phyloP scores from a whole-genome alignment of 2,888 invertebrate genomes.

The Mythimna pallens region DNA sequence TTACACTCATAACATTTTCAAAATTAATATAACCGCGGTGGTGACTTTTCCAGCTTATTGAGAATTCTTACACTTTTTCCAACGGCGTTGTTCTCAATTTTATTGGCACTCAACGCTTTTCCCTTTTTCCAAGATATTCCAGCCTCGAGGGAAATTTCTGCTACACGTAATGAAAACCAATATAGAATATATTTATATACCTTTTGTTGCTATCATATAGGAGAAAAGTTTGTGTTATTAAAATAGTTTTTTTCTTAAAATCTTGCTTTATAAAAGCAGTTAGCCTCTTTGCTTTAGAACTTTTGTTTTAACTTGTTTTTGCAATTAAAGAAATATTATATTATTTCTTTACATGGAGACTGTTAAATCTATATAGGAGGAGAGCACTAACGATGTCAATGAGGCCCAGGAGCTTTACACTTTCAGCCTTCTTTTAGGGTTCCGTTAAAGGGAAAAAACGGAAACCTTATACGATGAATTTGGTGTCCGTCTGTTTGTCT shows the following conservation, averaged over 20 bases:
- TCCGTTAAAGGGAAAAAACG: no score
- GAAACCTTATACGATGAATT: no score
- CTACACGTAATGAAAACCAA: conserved; percentile 38
- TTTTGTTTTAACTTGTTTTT: no score
- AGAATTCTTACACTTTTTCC: conserved; percentile 29
- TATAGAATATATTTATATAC: conserved; percentile 23
- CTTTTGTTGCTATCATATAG: conserved; percentile 15
- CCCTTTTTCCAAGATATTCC: conserved; percentile 35
- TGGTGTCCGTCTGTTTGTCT: no score
- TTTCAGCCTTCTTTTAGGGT: neutral
- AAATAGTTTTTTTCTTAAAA: conserved; percentile 14
- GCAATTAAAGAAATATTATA: neutral
- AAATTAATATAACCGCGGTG: conserved; percentile 1
- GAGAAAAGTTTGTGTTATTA: conserved; percentile 13
- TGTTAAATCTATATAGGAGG: neutral
- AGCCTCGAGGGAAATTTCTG: conserved; percentile 59
- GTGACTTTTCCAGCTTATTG: conserved; percentile 22
- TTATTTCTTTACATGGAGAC: neutral
- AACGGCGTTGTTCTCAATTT: conserved; percentile 27
- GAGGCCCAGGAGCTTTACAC: neutral
- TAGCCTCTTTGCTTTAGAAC: neutral
- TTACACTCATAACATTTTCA: neutral
- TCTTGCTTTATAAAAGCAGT: neutral
- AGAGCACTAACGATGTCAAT: neutral
- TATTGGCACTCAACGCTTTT: conserved; percentile 37